Base-by-base conservation (phyloP, 2,113 vertebrate species). In the Cyanistes caeruleus region DNA sequence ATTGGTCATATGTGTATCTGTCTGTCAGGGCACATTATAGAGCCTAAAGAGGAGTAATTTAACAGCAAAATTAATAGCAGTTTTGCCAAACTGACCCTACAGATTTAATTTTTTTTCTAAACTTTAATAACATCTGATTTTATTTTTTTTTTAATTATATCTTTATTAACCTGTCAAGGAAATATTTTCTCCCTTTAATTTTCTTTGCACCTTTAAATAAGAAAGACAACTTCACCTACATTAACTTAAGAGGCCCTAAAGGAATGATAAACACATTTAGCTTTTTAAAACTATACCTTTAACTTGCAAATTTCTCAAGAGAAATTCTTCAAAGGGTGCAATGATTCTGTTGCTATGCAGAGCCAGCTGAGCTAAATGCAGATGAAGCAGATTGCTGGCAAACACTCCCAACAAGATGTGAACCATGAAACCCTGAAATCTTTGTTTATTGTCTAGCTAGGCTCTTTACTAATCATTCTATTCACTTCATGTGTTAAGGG, bases 341-440 rank as follows among this genome's bases (percentile, higher is more conserved):
- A 37, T 53, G 41, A 48, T n/a, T 67, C 46, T 63, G 68, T 68
- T 95, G 86, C 88, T 86, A 84, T 31, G 83, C 60, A 63, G 35
- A 92, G 59, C 24, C 89, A 95, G 49, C 39, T n/a, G 63, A 95
- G 58, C 35, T 67, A 92, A 80, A 77, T 46, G 64, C 33, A 92
- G 86, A 80, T 92, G 55, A 92, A 90, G 39, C 63, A 67, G 55
- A 74, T 52, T 77, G 68, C 83, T 95, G 64, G 64, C 73, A 95
- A 95, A 51, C 17, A n/a, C 23, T 81, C 70, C 28, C 23, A 87
- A 74, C 63, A 77, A 39, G 65, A 84, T 53, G 35, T 65, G 79
- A 96, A 84, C 51, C 72, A 79, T 13, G 33, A 94, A 35, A 83
- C 63, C 25, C 60, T 77, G 46, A 84, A 85, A 33, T 77, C 25